These are phyloP conservation scores for Eulacestoma nigropectus DNA, from an alignment of 2,113 vertebrate genomes.

Conservation along the genomic window DNA sequence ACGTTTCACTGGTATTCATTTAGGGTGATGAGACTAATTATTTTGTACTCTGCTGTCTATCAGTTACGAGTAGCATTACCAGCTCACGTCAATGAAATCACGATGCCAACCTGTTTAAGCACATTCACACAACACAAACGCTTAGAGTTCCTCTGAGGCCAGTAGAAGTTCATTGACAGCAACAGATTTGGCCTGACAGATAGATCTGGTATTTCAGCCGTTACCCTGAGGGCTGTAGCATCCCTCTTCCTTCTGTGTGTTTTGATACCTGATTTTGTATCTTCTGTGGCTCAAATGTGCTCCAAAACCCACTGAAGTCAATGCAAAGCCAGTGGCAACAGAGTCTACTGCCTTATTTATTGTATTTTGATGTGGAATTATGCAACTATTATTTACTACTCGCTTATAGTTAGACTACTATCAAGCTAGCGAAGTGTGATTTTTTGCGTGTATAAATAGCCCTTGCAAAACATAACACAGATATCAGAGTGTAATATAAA, in stretches of 20 bases:
- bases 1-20: constrained; percentile 19
- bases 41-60: constrained; percentile 41
- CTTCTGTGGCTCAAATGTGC: neutral
- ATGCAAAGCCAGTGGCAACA: neutral
- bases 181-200: constrained; percentile 17
- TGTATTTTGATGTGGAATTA: constrained; percentile 58
- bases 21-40: constrained; percentile 46
- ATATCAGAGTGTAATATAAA: constrained; percentile 35
- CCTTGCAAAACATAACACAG: constrained; percentile 42
- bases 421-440: constrained; percentile 62
- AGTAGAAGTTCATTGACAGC: constrained; percentile 11
- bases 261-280: constrained; percentile 55
- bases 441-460: constrained; percentile 61
- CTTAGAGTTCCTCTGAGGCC: neutral
- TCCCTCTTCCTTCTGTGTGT: neutral
- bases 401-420: constrained; percentile 62
- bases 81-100: constrained; percentile 41
- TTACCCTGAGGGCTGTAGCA: neutral
- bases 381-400: constrained; percentile 70
- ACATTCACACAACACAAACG: neutral
- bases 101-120: neutral
- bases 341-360: constrained; percentile 23
- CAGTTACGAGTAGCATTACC: neutral
- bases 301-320: neutral
- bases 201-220: neutral